Evolutionary conservation across 2,113 vertebrate genomes (phyloP).

Genomic region (Pomatorhinus ruficollis): DNA sequence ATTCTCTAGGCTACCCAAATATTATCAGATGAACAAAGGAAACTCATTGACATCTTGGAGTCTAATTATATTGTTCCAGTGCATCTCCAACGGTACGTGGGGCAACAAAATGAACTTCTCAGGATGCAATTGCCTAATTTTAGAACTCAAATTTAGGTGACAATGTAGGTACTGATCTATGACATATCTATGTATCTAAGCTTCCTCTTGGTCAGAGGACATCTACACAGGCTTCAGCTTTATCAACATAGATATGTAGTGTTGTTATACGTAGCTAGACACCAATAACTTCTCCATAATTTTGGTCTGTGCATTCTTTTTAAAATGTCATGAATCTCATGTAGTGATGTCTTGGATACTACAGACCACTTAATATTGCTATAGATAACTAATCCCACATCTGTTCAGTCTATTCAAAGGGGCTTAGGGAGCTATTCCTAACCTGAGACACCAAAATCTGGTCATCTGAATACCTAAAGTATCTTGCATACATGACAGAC

Average conservation of each 20-base stretch:
- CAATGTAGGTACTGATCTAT: not conserved
- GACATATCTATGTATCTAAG: not conserved
- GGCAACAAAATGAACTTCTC: not conserved
- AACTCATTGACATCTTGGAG: not conserved
- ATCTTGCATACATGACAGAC: not conserved
- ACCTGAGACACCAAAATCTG: not conserved
- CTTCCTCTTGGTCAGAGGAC: not conserved
- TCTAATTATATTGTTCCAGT: not conserved
- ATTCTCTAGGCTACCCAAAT: not conserved
- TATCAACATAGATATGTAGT: not conserved
- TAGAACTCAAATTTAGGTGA: not conserved
- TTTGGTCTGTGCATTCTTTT: not conserved
- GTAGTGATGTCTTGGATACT: not conserved
- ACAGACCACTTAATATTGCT: not conserved
- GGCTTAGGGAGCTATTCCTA: not conserved
- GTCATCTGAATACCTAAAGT: not conserved
- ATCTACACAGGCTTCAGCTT: not conserved
- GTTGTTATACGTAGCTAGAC: not conserved
- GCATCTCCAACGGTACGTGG: not conserved
- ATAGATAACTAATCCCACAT: too few relatives aligned
- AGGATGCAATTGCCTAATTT: not conserved
- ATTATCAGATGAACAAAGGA: not conserved
- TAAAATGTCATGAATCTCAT: not conserved
- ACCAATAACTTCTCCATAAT: not conserved
- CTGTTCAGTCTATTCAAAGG: not conserved